Conservation (phyloP, 2,797 vertebrate genomes). For the Danio choprae region DNA sequence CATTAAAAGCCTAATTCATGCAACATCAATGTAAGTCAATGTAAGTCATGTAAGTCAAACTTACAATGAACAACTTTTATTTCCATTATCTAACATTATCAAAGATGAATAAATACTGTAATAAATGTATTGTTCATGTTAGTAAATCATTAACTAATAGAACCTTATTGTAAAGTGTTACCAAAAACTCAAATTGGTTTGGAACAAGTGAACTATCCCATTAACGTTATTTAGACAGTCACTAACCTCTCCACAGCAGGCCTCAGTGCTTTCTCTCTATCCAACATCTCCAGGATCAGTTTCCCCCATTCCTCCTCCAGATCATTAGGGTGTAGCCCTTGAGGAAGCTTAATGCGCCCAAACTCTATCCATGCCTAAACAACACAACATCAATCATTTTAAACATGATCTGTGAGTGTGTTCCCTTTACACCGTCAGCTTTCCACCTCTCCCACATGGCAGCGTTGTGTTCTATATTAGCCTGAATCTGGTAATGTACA, state of each 20-base stretch:
- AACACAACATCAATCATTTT: not conserved
- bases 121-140: too few relatives aligned
- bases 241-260: constrained; percentile 93
- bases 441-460: constrained; percentile 22
- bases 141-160: too few relatives aligned
- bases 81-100: too few relatives aligned
- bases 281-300: constrained; percentile 97
- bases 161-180: too few relatives aligned
- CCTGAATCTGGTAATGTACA: constrained; percentile 40
- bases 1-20: too few relatives aligned
- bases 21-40: too few relatives aligned
- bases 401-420: not conserved
- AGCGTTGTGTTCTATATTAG: constrained; percentile 21
- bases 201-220: too few relatives aligned
- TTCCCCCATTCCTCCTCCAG: constrained; percentile 98
- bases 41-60: too few relatives aligned
- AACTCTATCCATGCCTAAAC: constrained; percentile 95
- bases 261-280: constrained; percentile 92
- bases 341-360: constrained; percentile 93
- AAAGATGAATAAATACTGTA: too few relatives aligned
- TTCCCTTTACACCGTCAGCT: constrained; percentile 10
- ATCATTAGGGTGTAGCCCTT: constrained; percentile 93
- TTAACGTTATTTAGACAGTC: not conserved
- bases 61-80: too few relatives aligned
- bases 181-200: too few relatives aligned